Evolutionary conservation across 2,113 vertebrate genomes (phyloP), one percentile per base, ranked within the genome.

Genomic region (Eulemur macaco): DNA sequence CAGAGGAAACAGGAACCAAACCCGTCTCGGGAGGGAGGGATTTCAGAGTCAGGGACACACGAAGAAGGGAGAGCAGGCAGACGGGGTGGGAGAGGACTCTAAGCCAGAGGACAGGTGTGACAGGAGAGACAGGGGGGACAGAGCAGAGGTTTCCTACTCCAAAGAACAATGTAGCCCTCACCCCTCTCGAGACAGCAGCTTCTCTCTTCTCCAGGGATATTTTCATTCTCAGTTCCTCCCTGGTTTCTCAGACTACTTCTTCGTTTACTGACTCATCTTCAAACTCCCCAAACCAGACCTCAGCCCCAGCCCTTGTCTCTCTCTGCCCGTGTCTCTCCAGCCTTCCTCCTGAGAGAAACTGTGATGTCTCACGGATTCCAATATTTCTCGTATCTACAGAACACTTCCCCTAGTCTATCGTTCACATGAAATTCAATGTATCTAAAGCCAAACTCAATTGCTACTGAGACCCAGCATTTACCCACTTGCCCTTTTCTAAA

Each of bases 361-460:
- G 42, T 29, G 5, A 25, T 1, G 5, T 6, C n/a, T 58, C 73
- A 14, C 0, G 37, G 52, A 39, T 34, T 56, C 63, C 54, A 25
- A 18, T 3, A 37, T n/a, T 68, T 73, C 37, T 37, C 60, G 8
- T 11, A 9, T 20, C 3, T n/a, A 42, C 50, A 66, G 7, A 47
- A 7, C 4, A 3, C 3, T 50, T 64, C 34, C 68, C 47, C 15
- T 74, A 5, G 4, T 18, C 21, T 89, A 25, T 8, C 25, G 42
- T 13, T 91, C 37, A 39, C 17, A 20, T 37, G 37, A 42, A 76
- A 89, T 25, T 12, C 27, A 3, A 14, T 15, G 34, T 25, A 11
- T 71, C 76, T 71, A 71, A 87, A 69, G 66, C 78, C 31, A 52
- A 89, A 81, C 12, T 86, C 76, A 39, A n/a, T 42, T 10, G 29